Base-by-base conservation (phyloP, 2,113 vertebrate species). In the Leptobrachium ailaonicum region DNA sequence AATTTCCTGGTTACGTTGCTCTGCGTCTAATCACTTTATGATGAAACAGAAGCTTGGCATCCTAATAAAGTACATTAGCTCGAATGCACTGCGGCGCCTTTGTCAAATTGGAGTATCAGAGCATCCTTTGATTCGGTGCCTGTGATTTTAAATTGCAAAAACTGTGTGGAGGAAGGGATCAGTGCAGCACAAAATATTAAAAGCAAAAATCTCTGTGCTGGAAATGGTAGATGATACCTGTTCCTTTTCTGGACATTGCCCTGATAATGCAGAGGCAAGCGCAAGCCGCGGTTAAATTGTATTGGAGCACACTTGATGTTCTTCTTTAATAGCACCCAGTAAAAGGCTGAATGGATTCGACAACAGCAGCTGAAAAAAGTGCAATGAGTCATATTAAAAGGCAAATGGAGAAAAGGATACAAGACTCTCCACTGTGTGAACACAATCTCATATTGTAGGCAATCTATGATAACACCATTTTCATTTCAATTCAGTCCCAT, bases 401-500 rank as follows among this genome's bases (percentile, higher is more conserved):
- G 90, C 91, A 93, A 93, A 94, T 93, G 89, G 90, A 93, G 92
- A 91, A 94, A 94, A 95, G 94, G 94, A 93, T 95, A 95, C 94
- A 94, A 89, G 93, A 91, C 90, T 94, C 92, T 93, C 93, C 92
- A 91, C 89, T 96, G 20, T 32, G 20, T 32, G 95, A 95, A 93
- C 95, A 96, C 95, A 95, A 95, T 95, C 93, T 93, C 92, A 92
- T 93, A 96, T 95, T 96, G 95, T 93, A 95, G 94, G 93, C 94
- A 95, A 94, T 95, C 92, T 93, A 93, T 89, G 95, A 97, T 97
- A 97, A 96, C 94, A 96, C 92, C 92, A 94, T 96, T 97, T 97
- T 95, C 94, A 96, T 96, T 96, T 94, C 93, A 94, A 91, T 94
- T 97, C 95, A 96, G 94, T 96, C 94, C 95, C 95, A 96, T 98